Percentiles rank a stretch among this genome's conserved stretches.
These are phyloP conservation scores for Athene cunicularia DNA, from an alignment of 2,113 vertebrate genomes.

Conservation along the genomic window DNA sequence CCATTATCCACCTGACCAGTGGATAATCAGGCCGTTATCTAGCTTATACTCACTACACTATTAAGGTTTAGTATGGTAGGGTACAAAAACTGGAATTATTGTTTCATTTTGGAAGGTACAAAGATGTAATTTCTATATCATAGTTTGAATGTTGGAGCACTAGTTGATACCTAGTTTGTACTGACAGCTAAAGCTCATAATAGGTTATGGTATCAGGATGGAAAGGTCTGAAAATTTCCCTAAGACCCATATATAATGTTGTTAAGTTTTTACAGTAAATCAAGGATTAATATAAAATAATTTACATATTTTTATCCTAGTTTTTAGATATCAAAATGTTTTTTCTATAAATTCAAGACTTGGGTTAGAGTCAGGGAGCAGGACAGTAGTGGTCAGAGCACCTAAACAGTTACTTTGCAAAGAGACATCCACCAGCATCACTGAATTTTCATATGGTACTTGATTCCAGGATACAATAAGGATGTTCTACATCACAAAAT, in stretches of 20 bases:
- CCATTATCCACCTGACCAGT: background rate
- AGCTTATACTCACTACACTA: background rate
- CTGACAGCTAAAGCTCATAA: background rate
- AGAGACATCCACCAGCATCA: background rate
- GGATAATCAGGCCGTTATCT: background rate
- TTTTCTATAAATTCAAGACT: background rate
- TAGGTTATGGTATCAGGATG: background rate
- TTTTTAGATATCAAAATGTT: background rate
- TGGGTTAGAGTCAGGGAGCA: background rate
- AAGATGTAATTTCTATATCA: background rate
- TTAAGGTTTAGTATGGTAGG: background rate
- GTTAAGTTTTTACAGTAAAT: background rate
- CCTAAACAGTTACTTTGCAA: background rate
- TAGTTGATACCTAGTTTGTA: background rate
- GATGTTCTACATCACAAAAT: background rate
- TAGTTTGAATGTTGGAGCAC: background rate
- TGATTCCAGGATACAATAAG: background rate
- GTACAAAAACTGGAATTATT: background rate
- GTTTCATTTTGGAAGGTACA: background rate
- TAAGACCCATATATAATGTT: rapidly evolving
- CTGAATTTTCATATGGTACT: background rate
- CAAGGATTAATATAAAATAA: background rate
- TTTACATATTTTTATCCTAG: background rate
- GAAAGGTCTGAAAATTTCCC: background rate
- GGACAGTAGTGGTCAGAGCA: background rate